A percentile compares a stretch with the other conserved stretches of the same genome.
phyloP scores from a whole-genome alignment of 1,140 invertebrate genomes.

The Saccostrea glomerata region DNA sequence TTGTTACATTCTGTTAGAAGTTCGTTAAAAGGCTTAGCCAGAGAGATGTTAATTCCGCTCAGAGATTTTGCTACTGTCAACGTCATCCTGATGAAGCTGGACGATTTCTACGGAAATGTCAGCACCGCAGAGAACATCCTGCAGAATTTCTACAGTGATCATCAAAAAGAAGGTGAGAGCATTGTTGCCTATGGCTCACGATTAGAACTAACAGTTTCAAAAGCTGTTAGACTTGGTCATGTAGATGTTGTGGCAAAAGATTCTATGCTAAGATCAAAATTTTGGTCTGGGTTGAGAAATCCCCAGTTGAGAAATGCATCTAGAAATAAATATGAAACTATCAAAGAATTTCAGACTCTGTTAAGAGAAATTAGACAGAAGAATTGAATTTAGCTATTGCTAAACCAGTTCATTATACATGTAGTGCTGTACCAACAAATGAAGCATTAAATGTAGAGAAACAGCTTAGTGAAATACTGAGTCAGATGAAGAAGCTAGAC shows the following conservation, averaged over 20 bases:
- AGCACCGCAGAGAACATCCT: no score
- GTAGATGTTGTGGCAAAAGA: conserved; percentile 35
- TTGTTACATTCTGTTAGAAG: no score
- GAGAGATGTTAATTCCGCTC: no score
- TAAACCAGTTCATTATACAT: neutral
- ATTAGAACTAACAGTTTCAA: no score
- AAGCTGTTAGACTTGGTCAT: neutral
- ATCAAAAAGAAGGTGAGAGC: no score
- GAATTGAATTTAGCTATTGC: neutral
- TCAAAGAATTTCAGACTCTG: conserved; percentile 28
- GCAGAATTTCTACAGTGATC: no score
- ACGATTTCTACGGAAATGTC: no score
- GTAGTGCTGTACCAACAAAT: neutral
- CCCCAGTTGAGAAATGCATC: conserved; percentile 19
- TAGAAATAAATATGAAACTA: conserved; percentile 42
- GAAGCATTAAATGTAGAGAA: neutral
- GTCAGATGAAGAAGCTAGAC: neutral
- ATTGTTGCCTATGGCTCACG: no score
- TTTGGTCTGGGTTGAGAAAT: conserved; percentile 41
- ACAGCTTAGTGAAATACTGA: neutral
- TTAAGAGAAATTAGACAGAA: conserved; percentile 39
- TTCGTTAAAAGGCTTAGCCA: no score
- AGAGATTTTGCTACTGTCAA: no score
- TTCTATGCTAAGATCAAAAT: conserved; percentile 44
- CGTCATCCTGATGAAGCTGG: no score